Evolutionary conservation across 2,797 vertebrate genomes (phyloP).

Genomic region (Nyctibius grandis): DNA sequence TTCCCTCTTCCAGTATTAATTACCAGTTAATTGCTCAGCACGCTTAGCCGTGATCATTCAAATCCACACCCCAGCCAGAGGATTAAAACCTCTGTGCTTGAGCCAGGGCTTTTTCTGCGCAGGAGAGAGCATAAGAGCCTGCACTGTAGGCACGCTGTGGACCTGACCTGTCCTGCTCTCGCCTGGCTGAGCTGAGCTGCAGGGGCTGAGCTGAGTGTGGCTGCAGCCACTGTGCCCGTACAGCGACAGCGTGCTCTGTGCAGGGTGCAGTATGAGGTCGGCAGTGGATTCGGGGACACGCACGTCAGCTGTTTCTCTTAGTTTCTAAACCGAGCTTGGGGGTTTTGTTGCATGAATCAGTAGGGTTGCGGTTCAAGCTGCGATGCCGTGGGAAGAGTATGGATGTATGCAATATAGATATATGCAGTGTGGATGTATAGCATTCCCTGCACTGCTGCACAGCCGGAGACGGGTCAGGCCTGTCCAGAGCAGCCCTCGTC

Average conservation of each 20-base stretch:
- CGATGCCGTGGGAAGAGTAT: neutral
- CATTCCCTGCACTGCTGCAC: neutral
- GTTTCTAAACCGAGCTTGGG: neutral
- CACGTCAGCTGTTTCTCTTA: neutral
- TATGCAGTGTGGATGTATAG: too few species aligned
- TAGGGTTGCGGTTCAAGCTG: neutral
- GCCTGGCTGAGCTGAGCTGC: neutral
- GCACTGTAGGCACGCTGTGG: neutral
- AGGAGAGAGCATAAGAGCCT: neutral
- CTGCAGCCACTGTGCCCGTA: fast-evolving
- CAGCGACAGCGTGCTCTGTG: neutral
- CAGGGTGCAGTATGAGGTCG: neutral
- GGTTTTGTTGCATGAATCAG: neutral
- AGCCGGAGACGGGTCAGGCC: neutral
- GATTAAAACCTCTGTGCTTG: neutral
- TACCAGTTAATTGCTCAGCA: neutral
- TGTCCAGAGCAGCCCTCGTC: neutral
- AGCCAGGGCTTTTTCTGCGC: neutral
- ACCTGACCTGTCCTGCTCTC: neutral
- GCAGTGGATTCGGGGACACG: neutral
- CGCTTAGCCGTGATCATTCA: neutral
- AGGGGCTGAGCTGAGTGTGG: neutral
- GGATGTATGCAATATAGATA: neutral
- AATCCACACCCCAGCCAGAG: neutral
- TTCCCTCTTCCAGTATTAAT: neutral